phyloP scores from a whole-genome alignment of 2,797 vertebrate species.

The Myotis findleyi region DNA sequence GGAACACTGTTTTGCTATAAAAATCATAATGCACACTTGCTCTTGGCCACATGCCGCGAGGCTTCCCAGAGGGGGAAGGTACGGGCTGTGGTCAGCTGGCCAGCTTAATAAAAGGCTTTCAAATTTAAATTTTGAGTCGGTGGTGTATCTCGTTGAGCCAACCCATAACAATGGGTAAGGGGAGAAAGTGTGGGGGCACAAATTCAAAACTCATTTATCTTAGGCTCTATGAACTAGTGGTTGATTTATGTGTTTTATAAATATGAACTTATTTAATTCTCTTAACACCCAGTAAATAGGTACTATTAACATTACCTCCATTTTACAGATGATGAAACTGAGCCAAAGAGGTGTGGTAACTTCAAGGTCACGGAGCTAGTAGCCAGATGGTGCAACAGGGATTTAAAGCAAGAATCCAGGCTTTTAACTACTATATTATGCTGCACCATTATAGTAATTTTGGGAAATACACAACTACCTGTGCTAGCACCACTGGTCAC shows the following conservation, averaged over 20 bases:
- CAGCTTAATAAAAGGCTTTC: no score
- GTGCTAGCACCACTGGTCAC: background rate
- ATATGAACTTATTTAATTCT: constrained; percentile 49
- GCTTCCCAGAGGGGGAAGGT: no score
- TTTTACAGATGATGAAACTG: constrained; percentile 49
- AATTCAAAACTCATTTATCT: constrained; percentile 51
- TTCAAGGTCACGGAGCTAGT: background rate
- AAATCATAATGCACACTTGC: no score
- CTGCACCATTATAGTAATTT: background rate
- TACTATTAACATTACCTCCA: constrained; percentile 18
- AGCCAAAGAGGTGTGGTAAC: constrained; percentile 3
- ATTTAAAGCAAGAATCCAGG: constrained; percentile 31
- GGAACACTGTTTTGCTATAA: no score
- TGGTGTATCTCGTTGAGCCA: no score
- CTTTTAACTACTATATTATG: constrained; percentile 10
- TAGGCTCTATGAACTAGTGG: background rate
- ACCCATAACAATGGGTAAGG: background rate
- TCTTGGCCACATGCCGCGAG: no score
- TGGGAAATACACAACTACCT: background rate
- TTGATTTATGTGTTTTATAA: constrained; percentile 35
- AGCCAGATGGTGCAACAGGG: background rate
- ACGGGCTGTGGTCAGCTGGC: no score
- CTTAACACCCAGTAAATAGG: background rate
- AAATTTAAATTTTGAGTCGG: no score
- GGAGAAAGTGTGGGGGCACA: background rate